These are phyloP conservation scores for Pseudomugil tenellus DNA, from an alignment of 2,797 vertebrate species.

Conservation along the genomic window DNA sequence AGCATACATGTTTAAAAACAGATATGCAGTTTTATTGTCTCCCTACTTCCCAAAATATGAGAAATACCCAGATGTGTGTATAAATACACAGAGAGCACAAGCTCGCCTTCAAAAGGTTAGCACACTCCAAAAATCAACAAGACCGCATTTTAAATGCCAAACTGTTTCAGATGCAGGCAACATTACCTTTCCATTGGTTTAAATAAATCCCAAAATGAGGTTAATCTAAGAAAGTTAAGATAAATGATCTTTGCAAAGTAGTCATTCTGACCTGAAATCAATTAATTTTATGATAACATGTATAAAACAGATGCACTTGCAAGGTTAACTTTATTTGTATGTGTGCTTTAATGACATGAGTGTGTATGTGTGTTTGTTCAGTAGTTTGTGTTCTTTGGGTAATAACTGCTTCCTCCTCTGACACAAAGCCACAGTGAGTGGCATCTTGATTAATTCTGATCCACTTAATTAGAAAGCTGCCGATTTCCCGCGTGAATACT, in stretches of 20 bases:
- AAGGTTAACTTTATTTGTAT: constrained; percentile 52
- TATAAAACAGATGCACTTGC: constrained; percentile 55
- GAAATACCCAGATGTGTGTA: constrained; percentile 39
- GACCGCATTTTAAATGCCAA: constrained; percentile 72
- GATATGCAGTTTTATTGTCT: not conserved
- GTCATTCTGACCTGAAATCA: constrained; percentile 62
- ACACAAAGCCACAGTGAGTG: constrained; percentile 56
- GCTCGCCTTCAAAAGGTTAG: constrained; percentile 70
- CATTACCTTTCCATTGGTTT: constrained; percentile 42
- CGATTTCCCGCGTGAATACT: constrained; percentile 80
- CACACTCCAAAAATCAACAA: constrained; percentile 55
- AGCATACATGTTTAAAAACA: constrained; percentile 15
- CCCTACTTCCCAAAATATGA: constrained; percentile 31
- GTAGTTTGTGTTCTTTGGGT: constrained; percentile 29
- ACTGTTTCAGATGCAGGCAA: constrained; percentile 53
- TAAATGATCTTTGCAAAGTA: not conserved
- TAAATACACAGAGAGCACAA: constrained; percentile 59
- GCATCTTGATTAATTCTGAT: constrained; percentile 83
- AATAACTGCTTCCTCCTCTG: constrained; percentile 61
- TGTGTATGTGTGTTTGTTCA: constrained; percentile 5
- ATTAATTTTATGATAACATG: constrained; percentile 81
- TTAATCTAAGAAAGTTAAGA: constrained; percentile 23
- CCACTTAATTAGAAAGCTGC: constrained; percentile 83
- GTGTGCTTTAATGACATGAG: constrained; percentile 56
- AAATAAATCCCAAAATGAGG: constrained; percentile 18